Percentiles rank a stretch among this genome's conserved stretches.
Conservation (phyloP, 2,888 invertebrate species). For the Bhutanitis thaidina region DNA sequence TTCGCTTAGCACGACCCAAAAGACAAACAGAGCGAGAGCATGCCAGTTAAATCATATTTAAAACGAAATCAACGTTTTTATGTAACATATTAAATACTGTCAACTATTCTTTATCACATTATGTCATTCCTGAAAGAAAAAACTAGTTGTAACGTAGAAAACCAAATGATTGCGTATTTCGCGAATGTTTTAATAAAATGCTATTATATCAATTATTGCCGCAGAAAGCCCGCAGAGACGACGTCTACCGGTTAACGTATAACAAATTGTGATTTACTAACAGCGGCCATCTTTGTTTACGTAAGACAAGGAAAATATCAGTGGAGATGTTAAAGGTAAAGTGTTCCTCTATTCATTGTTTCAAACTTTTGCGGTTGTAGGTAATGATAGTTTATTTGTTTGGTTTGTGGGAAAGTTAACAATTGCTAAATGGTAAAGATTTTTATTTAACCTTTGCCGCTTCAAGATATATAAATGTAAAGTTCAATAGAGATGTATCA, state of each 20-base stretch:
- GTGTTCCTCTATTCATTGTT: conserved; percentile 5
- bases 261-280: conserved; percentile 16
- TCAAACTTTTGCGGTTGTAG: conserved; percentile 1
- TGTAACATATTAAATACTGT: too few relatives aligned
- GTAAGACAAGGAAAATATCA: conserved; percentile 15
- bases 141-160: too few relatives aligned
- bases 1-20: too few relatives aligned
- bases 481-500: too few relatives aligned
- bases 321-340: conserved; percentile 1
- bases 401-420: conserved; percentile 1
- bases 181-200: neutral
- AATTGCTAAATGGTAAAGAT: neutral
- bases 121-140: too few relatives aligned
- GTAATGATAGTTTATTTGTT: conserved; percentile 2
- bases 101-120: too few relatives aligned
- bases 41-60: too few relatives aligned
- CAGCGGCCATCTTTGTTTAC: conserved; percentile 10
- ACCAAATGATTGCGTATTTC: neutral
- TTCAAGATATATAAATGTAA: neutral
- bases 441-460: too few relatives aligned
- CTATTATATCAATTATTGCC: conserved; percentile 3
- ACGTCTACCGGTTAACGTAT: conserved; percentile 5
- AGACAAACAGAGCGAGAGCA: too few relatives aligned
- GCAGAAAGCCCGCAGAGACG: neutral
- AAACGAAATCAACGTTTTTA: too few relatives aligned